Percentiles rank a stretch among this genome's conserved stretches.
Conservation (phyloP, 2,888 invertebrate species). For the Orchestes rusci region DNA sequence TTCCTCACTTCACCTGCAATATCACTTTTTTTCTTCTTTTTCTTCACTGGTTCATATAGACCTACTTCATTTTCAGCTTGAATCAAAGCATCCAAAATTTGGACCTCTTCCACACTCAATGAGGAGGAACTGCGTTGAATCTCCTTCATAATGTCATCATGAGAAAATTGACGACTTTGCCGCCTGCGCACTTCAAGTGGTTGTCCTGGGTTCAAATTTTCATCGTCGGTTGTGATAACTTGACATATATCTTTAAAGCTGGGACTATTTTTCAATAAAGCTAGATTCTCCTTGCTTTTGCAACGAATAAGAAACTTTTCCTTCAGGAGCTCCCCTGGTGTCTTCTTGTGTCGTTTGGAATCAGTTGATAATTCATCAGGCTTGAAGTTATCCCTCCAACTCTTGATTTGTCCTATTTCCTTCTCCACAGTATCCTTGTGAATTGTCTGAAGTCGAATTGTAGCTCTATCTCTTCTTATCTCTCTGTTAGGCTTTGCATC, state of each 20-base stretch:
- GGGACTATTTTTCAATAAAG: slow-evolving; percentile 39
- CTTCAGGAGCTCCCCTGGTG: slow-evolving; percentile 59
- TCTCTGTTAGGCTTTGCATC: slow-evolving; percentile 39
- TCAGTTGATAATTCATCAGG: slow-evolving; percentile 48
- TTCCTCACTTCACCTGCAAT: neutral
- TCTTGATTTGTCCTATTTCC: slow-evolving; percentile 34
- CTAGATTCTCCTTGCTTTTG: slow-evolving; percentile 47
- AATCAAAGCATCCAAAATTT: slow-evolving; percentile 46
- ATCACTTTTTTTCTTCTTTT: slow-evolving; percentile 36
- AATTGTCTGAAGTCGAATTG: slow-evolving; percentile 66
- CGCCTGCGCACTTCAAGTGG: slow-evolving; percentile 41
- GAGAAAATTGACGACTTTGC: slow-evolving; percentile 38
- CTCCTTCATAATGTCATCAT: slow-evolving; percentile 37
- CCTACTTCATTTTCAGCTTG: slow-evolving; percentile 22
- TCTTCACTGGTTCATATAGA: slow-evolving; percentile 27
- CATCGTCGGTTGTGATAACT: slow-evolving; percentile 48
- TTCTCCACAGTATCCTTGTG: slow-evolving; percentile 36
- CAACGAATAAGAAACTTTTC: slow-evolving; percentile 69
- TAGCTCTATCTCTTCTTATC: slow-evolving; percentile 65
- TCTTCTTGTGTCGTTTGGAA: slow-evolving; percentile 43
- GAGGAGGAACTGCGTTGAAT: slow-evolving; percentile 52
- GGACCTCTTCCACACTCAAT: slow-evolving; percentile 49
- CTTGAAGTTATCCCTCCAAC: slow-evolving; percentile 57
- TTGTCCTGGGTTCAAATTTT: slow-evolving; percentile 50
- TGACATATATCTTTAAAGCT: slow-evolving; percentile 52